phyloP scores from a whole-genome alignment of 1,140 invertebrate genomes.

The Belonocnema kinseyi region DNA sequence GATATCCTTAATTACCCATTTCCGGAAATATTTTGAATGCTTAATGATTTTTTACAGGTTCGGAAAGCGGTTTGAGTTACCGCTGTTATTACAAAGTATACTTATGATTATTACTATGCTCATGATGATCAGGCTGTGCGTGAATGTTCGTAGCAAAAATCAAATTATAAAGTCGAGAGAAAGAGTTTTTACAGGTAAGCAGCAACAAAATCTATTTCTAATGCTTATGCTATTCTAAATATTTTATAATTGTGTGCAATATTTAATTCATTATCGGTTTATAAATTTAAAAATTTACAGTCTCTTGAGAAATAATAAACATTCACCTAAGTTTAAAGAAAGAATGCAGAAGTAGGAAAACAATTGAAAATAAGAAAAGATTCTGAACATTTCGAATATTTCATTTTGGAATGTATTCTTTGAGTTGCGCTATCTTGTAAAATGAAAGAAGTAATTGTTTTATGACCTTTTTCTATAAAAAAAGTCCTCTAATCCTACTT shows the following conservation, averaged over 20 bases:
- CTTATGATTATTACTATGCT: slow-evolving; percentile 99
- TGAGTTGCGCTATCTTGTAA: no score
- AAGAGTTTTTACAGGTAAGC: slow-evolving; percentile 89
- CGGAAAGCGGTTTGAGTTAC: slow-evolving; percentile 96
- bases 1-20: no score
- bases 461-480: no score
- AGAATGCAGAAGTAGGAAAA: slow-evolving; percentile 35
- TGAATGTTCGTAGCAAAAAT: slow-evolving; percentile 89
- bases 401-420: no score
- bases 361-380: slow-evolving; percentile 25
- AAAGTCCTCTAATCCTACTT: no score
- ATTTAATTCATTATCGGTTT: neutral
- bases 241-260: no score
- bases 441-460: no score
- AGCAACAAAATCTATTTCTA: slow-evolving; percentile 26
- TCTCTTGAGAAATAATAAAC: slow-evolving; percentile 28
- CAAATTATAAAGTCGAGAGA: slow-evolving; percentile 87
- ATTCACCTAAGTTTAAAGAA: slow-evolving; percentile 10
- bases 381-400: no score
- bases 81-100: slow-evolving; percentile 96
- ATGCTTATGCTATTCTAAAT: neutral
- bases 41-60: slow-evolving; percentile 87
- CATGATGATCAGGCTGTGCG: slow-evolving; percentile 95
- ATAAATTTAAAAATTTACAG: slow-evolving; percentile 35
- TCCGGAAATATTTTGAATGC: neutral